Base-by-base conservation (phyloP, 2,888 invertebrate genomes). In the Aspidiotus rigidus region DNA sequence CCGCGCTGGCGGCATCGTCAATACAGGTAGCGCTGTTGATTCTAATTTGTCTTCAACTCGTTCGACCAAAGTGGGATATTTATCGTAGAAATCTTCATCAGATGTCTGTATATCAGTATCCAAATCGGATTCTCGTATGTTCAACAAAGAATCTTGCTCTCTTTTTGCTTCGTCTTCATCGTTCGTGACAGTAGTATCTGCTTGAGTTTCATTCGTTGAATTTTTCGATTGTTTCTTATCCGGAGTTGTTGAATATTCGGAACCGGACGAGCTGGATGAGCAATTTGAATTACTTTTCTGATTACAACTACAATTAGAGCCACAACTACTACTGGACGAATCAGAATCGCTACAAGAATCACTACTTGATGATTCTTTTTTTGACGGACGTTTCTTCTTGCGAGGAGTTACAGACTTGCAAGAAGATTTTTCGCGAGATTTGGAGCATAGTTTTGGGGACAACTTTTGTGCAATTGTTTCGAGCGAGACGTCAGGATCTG, bases 81-180 rank as follows among this genome's bases (percentile, higher is more conserved):
- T 84, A 76, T 92, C 91, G 76, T 91, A 92, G 78, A 91, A 91
- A 74, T 91, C 91, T 79, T 91, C 91, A 77, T 91, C 91, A 0
- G 90, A 90, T 72, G 89, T 89, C 62, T 89, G 87, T 77, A 91
- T 88, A 15, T 88, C 86, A 0, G 92, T 92, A 74, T 91, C 90
- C 64, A 92, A 81, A 78, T 93, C 92, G 0, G 90, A 88, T 79
- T 93, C 93, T 49, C 55, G 55, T 10, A 42, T 61, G 6, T 73
- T 73, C 28, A 73, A 72, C 2, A 73, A 70, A 13, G 74, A 73
- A 39, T 79, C 80, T 73, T 81, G 82, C 62, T 82, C 81, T 75
- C 79, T 79, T 7, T 81, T 69, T 11, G 69, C 64, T 11, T 71
- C 71, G 62, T 62, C 71, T 0, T 64, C 62, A 59, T 73, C 73